These are phyloP conservation scores for Aspidiotus rigidus DNA, from an alignment of 2,888 invertebrate genomes.

Conservation along the genomic window DNA sequence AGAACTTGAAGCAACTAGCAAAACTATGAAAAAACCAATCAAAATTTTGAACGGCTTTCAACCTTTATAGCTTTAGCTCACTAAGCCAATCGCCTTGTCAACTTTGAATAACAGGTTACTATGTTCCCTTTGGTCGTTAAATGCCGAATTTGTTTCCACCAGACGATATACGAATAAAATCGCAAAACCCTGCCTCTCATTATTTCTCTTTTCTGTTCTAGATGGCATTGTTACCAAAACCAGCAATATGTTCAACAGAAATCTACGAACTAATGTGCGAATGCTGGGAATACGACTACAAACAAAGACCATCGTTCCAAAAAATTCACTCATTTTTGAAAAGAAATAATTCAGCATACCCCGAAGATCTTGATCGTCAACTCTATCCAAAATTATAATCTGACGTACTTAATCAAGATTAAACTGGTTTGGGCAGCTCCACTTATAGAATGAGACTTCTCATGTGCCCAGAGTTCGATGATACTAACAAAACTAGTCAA, in stretches of 20 bases:
- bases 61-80: no score
- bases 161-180: not conserved
- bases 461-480: no score
- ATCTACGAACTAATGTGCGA: constrained; percentile 66
- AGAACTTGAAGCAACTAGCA: no score
- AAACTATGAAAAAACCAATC: no score
- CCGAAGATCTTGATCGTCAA: constrained; percentile 43
- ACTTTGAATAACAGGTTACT: no score
- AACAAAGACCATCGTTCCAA: constrained; percentile 52
- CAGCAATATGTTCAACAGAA: constrained; percentile 63
- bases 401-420: no score
- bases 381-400: constrained; percentile 43
- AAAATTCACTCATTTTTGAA: constrained; percentile 62
- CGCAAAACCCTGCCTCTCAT: not conserved
- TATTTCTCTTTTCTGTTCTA: constrained; percentile 9
- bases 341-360: constrained; percentile 50
- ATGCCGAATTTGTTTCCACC: not conserved
- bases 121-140: no score
- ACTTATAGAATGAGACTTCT: no score
- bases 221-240: constrained; percentile 56
- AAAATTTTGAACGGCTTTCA: no score
- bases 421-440: no score
- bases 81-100: no score
- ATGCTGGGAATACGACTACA: constrained; percentile 56
- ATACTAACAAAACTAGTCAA: no score